Percentiles rank a stretch among this genome's conserved stretches.
Conservation (phyloP, 1,140 invertebrate genomes). For the Pseudomyrmex pallidus region DNA sequence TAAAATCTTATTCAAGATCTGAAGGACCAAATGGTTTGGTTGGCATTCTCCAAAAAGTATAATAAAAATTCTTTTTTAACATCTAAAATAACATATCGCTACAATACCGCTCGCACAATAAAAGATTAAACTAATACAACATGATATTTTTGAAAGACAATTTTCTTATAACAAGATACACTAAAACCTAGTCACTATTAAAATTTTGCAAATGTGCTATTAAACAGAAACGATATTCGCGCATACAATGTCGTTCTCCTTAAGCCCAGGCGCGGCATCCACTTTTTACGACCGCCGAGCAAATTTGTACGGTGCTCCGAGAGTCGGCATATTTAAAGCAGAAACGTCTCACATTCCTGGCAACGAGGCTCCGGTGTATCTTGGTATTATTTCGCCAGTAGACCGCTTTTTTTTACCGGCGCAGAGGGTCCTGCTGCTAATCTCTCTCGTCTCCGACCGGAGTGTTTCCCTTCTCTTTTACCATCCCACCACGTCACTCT, state of each 20-base stretch:
- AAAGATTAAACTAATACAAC: too few relatives aligned
- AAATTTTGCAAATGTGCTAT: constrained; percentile 20
- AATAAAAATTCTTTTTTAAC: neutral
- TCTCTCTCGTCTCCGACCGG: constrained; percentile 71
- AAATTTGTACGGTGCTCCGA: constrained; percentile 68
- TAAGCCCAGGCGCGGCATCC: constrained; percentile 20
- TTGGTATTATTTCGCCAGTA: constrained; percentile 72
- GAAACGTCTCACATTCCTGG: constrained; percentile 71
- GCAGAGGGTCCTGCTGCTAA: constrained; percentile 69
- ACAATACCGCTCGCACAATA: too few relatives aligned
- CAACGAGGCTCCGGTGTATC: constrained; percentile 62
- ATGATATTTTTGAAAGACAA: too few relatives aligned
- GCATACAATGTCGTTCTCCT: neutral
- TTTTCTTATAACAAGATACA: too few relatives aligned
- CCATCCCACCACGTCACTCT: constrained; percentile 31
- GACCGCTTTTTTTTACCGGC: constrained; percentile 71
- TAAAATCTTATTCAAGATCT: constrained; percentile 9
- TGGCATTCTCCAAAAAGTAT: neutral
- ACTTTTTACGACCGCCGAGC: constrained; percentile 43
- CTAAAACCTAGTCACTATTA: neutral
- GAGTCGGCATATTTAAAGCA: constrained; percentile 49
- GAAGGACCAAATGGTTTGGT: neutral
- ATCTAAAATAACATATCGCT: too few relatives aligned
- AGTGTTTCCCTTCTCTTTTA: constrained; percentile 44
- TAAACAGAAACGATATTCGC: constrained; percentile 4